These are phyloP conservation scores for Pelvicachromis taeniatus DNA, from an alignment of 2,113 vertebrate species.

Conservation along the genomic window DNA sequence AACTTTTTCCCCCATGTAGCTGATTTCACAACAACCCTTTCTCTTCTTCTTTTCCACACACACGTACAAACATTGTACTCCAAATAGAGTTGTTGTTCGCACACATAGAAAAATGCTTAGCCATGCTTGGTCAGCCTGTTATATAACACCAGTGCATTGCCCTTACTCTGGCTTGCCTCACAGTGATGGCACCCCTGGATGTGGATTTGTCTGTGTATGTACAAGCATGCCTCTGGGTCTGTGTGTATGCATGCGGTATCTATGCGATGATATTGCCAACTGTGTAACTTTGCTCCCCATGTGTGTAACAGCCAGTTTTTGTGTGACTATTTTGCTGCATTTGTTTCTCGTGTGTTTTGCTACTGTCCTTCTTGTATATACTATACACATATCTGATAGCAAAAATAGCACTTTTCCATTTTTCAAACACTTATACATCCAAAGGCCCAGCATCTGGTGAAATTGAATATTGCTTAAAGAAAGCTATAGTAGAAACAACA, in stretches of 20 bases:
- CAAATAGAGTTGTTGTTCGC: conserved; percentile 15
- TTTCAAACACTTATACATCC: neutral
- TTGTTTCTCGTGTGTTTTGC: neutral
- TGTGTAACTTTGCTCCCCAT: neutral
- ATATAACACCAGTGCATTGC: conserved; percentile 36
- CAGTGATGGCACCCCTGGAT: conserved; percentile 16
- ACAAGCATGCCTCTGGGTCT: neutral
- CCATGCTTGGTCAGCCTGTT: conserved; percentile 15
- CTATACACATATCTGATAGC: neutral
- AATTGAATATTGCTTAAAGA: neutral
- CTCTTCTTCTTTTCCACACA: neutral
- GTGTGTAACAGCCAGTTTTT: neutral
- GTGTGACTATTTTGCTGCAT: neutral
- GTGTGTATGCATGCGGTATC: neutral
- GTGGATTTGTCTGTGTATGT: neutral
- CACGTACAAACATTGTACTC: neutral
- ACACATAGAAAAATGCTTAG: conserved; percentile 32
- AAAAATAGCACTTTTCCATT: neutral
- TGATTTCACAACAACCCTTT: neutral
- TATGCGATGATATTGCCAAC: neutral
- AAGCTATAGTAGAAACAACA: neutral
- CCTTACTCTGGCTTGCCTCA: conserved; percentile 7
- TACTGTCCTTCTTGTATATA: neutral
- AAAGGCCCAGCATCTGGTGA: neutral
- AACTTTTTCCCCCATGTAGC: neutral